Percentiles rank a stretch among this genome's conserved stretches.
Evolutionary conservation across 2,113 vertebrate species (phyloP).

Genomic region (Festucalex cinctus): DNA sequence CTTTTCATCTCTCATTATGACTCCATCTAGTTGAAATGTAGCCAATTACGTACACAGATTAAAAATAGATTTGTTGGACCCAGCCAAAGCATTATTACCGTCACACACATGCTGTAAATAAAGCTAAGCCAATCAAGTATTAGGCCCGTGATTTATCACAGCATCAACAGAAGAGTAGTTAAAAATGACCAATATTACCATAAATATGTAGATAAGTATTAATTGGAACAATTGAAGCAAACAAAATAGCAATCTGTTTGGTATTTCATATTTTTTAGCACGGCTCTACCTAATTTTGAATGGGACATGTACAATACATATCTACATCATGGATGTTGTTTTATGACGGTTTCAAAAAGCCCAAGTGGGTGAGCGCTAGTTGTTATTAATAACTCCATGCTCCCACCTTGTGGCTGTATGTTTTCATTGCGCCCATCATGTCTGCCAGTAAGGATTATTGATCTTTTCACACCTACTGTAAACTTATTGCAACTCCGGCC

Average conservation of each 20-base stretch:
- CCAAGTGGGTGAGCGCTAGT: neutral
- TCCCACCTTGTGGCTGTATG: constrained; percentile 62
- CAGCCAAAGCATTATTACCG: neutral
- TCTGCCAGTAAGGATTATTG: neutral
- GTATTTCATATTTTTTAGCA: neutral
- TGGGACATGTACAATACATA: neutral
- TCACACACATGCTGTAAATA: neutral
- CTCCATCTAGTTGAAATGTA: neutral
- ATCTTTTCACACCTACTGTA: neutral
- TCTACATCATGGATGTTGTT: neutral
- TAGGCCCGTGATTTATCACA: no score
- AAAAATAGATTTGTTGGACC: neutral
- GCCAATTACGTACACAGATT: neutral
- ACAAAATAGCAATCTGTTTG: neutral
- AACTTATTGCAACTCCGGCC: neutral
- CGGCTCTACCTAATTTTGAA: neutral
- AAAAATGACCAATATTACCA: no score
- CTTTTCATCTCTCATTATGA: neutral
- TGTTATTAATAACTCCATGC: constrained; percentile 64
- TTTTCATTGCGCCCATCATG: neutral
- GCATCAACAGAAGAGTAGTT: no score
- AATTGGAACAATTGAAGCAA: neutral
- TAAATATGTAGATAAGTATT: no score
- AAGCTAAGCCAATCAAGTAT: neutral
- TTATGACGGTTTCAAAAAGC: neutral